Base-by-base conservation (phyloP, 2,113 vertebrate species). In the Bagarius yarrelli region DNA sequence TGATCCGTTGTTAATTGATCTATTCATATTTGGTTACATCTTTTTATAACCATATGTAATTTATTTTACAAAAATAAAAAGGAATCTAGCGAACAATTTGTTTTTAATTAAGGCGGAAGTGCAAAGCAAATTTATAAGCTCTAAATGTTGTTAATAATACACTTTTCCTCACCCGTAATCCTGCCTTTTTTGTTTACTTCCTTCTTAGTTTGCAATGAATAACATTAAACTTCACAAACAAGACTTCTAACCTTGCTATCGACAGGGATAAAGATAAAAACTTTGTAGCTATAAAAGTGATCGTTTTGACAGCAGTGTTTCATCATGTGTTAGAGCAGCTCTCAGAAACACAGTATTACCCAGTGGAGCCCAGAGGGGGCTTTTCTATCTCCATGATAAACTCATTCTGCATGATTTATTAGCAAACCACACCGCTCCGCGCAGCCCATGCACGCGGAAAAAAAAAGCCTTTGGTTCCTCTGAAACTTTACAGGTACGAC, bases 391-490 rank as follows among this genome's bases (percentile, higher is more conserved):
- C 89, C 88, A 91, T 89, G 92, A 93, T 92, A 93, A 92, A 94
- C 92, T 94, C 92, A 92, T 92, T 91, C 92, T 91, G 92, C 92
- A 93, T 94, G 92, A 94, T 94, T 93, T 94, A 93, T 93, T 93
- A 91, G 91, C 90, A 89, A 92, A 92, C 92, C 89, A 88, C 85
- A 87, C 89, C 57, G 77, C 77, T 90, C 87, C 84, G 86, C 86
- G 89, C 80, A 77, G 76, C 76, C 76, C 61, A 32, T 71, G 81
- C 75, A 83, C 55, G 57, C 79, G 72, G 80, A 77, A 85, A 86
- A 83, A n/a, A 47, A 82, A 76, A 81, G 73, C 81, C 85, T 81
- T 81, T 59, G 74, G 78, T 84, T 78, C 78, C 76, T 34, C 34
- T 79, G 72, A 86, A 82, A 80, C 66, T 84, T 78, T 77, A 83